Conservation (phyloP, 2,113 vertebrate genomes). For the Pitta sordida region DNA sequence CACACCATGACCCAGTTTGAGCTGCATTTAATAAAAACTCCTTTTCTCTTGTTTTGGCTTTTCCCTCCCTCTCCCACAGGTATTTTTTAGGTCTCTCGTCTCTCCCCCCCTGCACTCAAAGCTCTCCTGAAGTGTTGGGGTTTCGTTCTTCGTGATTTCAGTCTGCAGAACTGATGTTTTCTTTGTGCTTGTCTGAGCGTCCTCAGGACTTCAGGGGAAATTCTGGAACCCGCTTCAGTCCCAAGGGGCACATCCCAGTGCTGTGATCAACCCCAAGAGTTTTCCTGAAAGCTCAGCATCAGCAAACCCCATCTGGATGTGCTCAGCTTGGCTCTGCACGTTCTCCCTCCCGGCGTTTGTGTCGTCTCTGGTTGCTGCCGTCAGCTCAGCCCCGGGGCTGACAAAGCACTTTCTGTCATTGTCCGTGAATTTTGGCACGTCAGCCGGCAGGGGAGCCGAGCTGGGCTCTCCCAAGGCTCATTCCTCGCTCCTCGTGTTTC, state of each 20-base stretch:
- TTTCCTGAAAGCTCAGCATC: neutral
- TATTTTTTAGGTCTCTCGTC: neutral
- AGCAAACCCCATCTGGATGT: neutral
- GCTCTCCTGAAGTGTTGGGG: neutral
- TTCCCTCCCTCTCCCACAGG: neutral
- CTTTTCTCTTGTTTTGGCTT: neutral
- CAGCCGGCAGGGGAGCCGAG: neutral
- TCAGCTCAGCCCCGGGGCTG: neutral
- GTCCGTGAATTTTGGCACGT: neutral
- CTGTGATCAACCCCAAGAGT: accelerated
- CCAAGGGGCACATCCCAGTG: accelerated
- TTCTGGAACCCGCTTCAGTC: neutral
- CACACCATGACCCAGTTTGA: neutral
- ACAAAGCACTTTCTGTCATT: neutral
- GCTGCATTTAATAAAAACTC: neutral
- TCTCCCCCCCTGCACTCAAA: neutral
- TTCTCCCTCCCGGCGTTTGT: accelerated
- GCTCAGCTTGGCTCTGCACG: neutral
- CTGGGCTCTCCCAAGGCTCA: neutral
- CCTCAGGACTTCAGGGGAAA: neutral
- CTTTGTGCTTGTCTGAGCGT: neutral
- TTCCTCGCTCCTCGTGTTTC: neutral
- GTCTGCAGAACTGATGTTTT: neutral
- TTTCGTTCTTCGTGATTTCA: neutral
- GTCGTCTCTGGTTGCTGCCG: neutral